Evolutionary conservation across 2,888 invertebrate genomes (phyloP).

Genomic region (Lottia scabra): DNA sequence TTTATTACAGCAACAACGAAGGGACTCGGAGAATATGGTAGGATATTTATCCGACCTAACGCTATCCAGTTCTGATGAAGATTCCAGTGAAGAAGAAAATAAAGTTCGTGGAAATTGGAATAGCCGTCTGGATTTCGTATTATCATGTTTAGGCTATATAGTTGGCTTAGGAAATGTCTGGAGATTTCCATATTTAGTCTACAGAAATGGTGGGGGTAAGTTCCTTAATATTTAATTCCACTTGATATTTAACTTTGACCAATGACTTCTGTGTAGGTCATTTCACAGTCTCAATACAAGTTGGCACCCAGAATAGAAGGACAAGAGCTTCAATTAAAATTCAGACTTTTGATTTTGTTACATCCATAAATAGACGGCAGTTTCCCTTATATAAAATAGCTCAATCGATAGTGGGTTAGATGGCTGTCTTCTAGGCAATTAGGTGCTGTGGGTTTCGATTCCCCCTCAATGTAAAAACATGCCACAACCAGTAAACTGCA

Average conservation of each 20-base stretch:
- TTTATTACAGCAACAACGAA: constrained; percentile 20
- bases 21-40: constrained; percentile 39
- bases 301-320: too few species aligned
- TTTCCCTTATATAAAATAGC: too few species aligned
- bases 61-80: constrained; percentile 51
- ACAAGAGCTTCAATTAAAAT: too few species aligned
- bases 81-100: constrained; percentile 35
- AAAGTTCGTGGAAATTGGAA: constrained; percentile 36
- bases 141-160: constrained; percentile 36
- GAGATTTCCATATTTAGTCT: constrained; percentile 39
- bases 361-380: too few species aligned
- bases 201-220: constrained; percentile 33
- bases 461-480: too few species aligned
- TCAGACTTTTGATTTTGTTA: too few species aligned
- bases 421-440: too few species aligned
- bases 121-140: constrained; percentile 34
- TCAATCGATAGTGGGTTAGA: too few species aligned
- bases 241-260: too few species aligned
- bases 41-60: constrained; percentile 55
- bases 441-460: too few species aligned
- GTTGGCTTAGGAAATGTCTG: constrained; percentile 38
- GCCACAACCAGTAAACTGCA: too few species aligned
- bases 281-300: background rate
- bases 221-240: background rate
- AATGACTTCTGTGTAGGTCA: background rate